Evolutionary conservation across 2,113 vertebrate genomes (phyloP), one percentile per base, ranked within the genome.

Genomic region (Micronycteris hirsuta): DNA sequence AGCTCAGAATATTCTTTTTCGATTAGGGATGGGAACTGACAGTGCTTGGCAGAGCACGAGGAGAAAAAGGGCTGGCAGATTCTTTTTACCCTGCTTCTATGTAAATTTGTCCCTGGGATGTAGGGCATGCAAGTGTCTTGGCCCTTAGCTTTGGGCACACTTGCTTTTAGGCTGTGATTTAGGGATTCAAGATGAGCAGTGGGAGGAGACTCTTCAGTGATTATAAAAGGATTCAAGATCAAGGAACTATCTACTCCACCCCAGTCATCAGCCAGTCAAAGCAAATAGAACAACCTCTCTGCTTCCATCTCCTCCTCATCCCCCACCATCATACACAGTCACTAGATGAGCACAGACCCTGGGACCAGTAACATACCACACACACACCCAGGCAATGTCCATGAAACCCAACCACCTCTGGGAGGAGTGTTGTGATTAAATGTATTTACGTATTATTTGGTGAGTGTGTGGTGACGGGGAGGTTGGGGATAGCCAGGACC

Each of bases 111-210:
- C 33, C 4, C 49, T 45, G 33, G 3, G 26, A n/a, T 33, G 52
- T 6, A 92, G 67, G 31, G 20, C 52, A 33, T n/a, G 5, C 47
- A 61, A 56, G 43, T 41, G 9, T 74, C 61, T 71, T n/a, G 8
- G 54, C 43, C 54, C 31, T 87, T 19, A 83, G 67, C 74, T 68
- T 26, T 70, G 76, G 76, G 10, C 56, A 86, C 26, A 63, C 17
- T 38, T 67, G 71, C 22, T 70, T 89, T 45, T 43, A 89, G 22
- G 5, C 13, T 76, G 5, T 88, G 33, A 67, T 68, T 94, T 89
- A 94, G 61, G 49, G 26, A 86, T 91, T 52, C 20, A 92, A 92
- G 67, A 95, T 61, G n/a, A 90, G 33, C 81, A 80, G 28, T 8
- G 12, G 54, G 49, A 70, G 43, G 81, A 78, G 14, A 84, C 70